Evolutionary conservation across 2,113 vertebrate species (phyloP), one percentile per base, ranked within the genome.

Genomic region (Rhinichthys klamathensis): DNA sequence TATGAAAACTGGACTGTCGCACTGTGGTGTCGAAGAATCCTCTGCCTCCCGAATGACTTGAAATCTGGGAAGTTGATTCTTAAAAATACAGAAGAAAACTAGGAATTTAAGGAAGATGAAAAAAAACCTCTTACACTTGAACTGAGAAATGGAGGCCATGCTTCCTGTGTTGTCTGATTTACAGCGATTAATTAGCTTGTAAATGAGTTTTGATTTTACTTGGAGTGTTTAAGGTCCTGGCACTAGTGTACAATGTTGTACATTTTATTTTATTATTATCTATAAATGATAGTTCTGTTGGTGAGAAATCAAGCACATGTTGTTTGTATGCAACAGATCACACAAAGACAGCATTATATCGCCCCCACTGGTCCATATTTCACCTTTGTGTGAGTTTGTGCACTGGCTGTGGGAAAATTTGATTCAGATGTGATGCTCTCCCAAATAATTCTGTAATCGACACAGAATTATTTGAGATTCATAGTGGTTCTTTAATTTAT

Each of bases 1-100:
- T 74, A 25, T 80, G 51, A 67, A 65, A 81, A 84, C 69, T 84
- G 82, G 74, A 79, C 86, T 72, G 41, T 80, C 51, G 60, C 87
- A 82, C 85, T 81, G 60, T 49, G 18, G 35, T 80, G 25, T 72
- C 16, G 18, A 80, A 41, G 51, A 65, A 81, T 41, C 8, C 27
- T 38, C 27, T 27, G 21, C 51, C 27, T 49, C 8, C 51, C 21
- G 25, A 70, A 46, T 46, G 8, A 58, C 25, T 18, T 38, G 21
- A 60, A 51, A 10, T 58, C 23, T 83, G 44, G 16, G n/a, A 38
- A 46, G 56, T 38, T 25, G 46, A 41, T 82, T 30, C 67, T 56
- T 72, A 41, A 83, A 70, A 35, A 8, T 25, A 27, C 44, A 63
- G 25, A 54, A 25, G 49, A 76, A 77, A 38, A 8, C 27, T 32